Evolutionary conservation across 2,888 invertebrate species (phyloP), one percentile per base, ranked within the genome.

Genomic region (Hoplodrina blanda): DNA sequence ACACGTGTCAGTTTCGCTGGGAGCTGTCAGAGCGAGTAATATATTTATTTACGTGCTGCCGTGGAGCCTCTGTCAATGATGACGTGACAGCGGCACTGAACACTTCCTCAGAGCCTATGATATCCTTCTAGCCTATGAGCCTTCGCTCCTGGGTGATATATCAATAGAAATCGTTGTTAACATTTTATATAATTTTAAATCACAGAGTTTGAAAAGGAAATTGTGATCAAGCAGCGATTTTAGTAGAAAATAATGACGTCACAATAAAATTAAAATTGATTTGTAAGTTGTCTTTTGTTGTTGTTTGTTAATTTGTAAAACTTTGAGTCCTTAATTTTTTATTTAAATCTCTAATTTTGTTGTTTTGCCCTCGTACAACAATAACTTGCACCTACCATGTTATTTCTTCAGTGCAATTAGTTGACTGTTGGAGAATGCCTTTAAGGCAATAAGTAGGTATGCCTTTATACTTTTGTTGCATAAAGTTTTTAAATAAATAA

Each of bases 11-110:
- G 89, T 88, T 89, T 88, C 85, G 85, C 87, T 91, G 88, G 92
- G 91, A 93, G 94, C 94, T 92, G 94, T 93, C 94, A 91, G 79
- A 89, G 85, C 92, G 91, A 92, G 93, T 92, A 91, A 93, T 91
- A 91, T 92, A 92, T 93, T 91, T 94, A 94, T 95, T 92, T 91
- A 91, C 90, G 90, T 91, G 89, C 85, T 88, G 85, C 87, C 85
- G 83, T 69, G 60, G 20, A 73, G 80, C 87, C 86, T 81, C 88
- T 85, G 88, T 88, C 88, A 88, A 82, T 84, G 90, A 83, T 89
- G 93, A 92, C 92, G 90, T 93, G 93, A 89, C 91, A 92, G 91
- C 69, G 69, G 72, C 56, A 61, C 71, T 78, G 72, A 78, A 78
- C 74, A 82, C 79, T 74, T 76, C 79, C 73, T 67, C 13, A 63